Evolutionary conservation across 2,797 vertebrate genomes (phyloP), one percentile per base, ranked within the genome.

Genomic region (Microctenopoma stevenorrisi): DNA sequence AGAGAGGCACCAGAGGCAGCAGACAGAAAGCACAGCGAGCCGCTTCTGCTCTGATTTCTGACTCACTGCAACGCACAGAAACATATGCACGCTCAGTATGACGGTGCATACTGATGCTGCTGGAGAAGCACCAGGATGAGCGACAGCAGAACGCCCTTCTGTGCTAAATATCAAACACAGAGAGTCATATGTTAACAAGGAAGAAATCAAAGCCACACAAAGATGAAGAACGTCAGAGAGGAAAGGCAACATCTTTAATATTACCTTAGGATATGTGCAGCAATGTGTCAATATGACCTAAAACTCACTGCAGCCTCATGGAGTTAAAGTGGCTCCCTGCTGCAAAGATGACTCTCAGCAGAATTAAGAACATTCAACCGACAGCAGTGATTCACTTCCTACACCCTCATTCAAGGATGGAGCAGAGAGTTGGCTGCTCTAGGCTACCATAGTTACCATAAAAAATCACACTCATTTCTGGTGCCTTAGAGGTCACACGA

Each of bases 21-120:
- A 65, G 77, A 77, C 67, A 43, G 42, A 65, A 28, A 78, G 63
- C 47, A 40, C 59, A 46, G 69, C 3, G 65, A 78, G 71, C 75
- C 15, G 37, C 62, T 55, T 64, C 74, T 65, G 55, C 61, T 76
- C 74, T 78, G 68, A 68, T 74, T 71, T 64, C 76, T 84, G 77
- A 88, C 73, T 86, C 82, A 79, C 60, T 35, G 56, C 28, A 61
- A 58, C 26, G 57, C 54, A 61, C 60, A 35, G 11, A 46, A 72
- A 35, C 81, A 79, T 69, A 68, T 72, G 74, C 63, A 48, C 0
- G 4, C 52, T 49, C 37, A 51, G 40, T 26, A 13, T 38, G 76
- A 66, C 44, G 22, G 30, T 11, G 59, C 64, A 47, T 7, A 5
- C 49, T 2, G 30, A 48, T 53, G 59, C 28, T 47, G 37, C 49